Conservation (phyloP, 2,797 vertebrate genomes). For the Staurois parvus region DNA sequence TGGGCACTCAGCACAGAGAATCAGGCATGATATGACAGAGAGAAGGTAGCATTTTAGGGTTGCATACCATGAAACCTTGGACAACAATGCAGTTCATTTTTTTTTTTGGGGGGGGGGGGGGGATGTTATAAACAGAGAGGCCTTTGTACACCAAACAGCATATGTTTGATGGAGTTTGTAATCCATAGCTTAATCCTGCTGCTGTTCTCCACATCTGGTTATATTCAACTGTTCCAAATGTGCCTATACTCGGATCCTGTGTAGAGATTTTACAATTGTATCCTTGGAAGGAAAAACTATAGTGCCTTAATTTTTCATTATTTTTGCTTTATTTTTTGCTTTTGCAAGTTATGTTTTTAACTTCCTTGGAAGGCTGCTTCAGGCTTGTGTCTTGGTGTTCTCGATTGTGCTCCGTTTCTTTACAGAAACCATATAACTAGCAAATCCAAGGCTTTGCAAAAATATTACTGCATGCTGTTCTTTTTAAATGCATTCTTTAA, state of each 20-base stretch:
- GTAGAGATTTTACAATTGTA: slow-evolving; percentile 37
- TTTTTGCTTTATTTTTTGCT: slow-evolving; percentile 11
- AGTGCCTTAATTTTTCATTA: slow-evolving; percentile 1
- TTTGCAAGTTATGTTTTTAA: neutral
- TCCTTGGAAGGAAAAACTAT: slow-evolving; percentile 25
- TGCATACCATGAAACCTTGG: neutral
- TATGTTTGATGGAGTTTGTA: slow-evolving; percentile 34
- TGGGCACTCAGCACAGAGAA: no score
- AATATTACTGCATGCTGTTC: neutral
- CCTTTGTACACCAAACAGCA: slow-evolving; percentile 43
- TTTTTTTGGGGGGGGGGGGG: no score
- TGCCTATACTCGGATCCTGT: slow-evolving; percentile 33
- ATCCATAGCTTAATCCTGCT: slow-evolving; percentile 54
- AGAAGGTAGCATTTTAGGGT: no score
- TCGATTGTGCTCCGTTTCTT: neutral
- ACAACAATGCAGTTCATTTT: slow-evolving; percentile 15
- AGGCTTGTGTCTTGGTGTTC: neutral
- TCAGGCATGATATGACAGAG: no score
- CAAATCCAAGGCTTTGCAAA: neutral
- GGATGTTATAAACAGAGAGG: slow-evolving; percentile 50
- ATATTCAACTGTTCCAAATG: slow-evolving; percentile 49
- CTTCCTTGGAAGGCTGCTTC: neutral
- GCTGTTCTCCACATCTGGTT: slow-evolving; percentile 60
- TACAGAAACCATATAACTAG: neutral
- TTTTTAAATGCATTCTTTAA: neutral